phyloP scores from a whole-genome alignment of 2,797 vertebrate genomes.

The Chromobotia macracanthus region DNA sequence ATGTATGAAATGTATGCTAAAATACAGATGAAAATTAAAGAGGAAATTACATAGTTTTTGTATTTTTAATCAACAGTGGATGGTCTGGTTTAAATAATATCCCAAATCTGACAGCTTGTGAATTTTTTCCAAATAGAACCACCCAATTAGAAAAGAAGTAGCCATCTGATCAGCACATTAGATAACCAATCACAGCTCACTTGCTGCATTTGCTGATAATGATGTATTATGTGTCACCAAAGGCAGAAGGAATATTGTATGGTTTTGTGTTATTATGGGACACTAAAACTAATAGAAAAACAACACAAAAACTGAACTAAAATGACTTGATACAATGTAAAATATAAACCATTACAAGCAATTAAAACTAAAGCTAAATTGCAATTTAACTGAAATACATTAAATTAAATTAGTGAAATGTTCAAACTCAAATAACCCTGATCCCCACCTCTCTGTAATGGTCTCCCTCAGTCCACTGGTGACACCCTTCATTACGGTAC shows the following conservation, averaged over 20 bases:
- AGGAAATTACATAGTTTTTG: no score
- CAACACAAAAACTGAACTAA: not conserved
- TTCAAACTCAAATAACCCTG: slow-evolving; percentile 3
- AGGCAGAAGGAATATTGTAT: no score
- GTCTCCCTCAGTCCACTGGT: slow-evolving; percentile 97
- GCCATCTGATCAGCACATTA: not conserved
- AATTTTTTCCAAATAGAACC: not conserved
- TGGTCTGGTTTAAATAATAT: no score
- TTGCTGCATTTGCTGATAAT: not conserved
- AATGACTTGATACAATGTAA: not conserved
- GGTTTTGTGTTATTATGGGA: not conserved
- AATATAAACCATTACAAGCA: not conserved
- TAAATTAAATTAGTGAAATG: not conserved
- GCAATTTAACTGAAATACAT: not conserved
- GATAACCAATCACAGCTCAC: not conserved
- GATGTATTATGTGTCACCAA: no score
- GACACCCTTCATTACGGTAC: slow-evolving; percentile 96
- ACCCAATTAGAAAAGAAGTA: not conserved
- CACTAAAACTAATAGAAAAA: not conserved
- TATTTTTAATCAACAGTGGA: no score
- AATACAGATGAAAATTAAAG: not conserved
- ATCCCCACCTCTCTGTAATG: slow-evolving; percentile 90
- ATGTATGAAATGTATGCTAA: no score
- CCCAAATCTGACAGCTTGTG: no score
- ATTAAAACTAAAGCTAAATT: not conserved